Percentiles rank a stretch among this genome's conserved stretches.
phyloP scores from a whole-genome alignment of 2,797 vertebrate genomes.

The Bovichtus diacanthus region DNA sequence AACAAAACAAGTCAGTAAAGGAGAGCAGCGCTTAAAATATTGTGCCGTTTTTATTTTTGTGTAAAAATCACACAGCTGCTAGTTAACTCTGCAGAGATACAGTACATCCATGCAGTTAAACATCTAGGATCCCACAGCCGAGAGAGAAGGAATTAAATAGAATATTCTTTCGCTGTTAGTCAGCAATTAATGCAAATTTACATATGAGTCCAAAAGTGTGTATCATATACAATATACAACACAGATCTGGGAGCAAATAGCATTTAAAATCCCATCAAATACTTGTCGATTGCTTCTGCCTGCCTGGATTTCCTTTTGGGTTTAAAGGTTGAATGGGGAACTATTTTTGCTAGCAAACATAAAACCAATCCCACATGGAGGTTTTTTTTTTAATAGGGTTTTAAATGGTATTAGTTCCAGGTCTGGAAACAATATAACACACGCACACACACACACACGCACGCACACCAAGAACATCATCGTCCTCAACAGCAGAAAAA shows the following conservation, averaged over 20 bases:
- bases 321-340: slow-evolving; percentile 25
- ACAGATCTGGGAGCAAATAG: slow-evolving; percentile 74
- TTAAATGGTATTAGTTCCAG: slow-evolving; percentile 72
- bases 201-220: slow-evolving; percentile 94
- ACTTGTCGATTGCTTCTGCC: slow-evolving; percentile 69
- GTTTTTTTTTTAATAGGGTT: slow-evolving; percentile 66
- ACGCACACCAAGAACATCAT: slow-evolving; percentile 85
- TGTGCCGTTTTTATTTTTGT: slow-evolving; percentile 96
- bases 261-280: slow-evolving; percentile 75
- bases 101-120: slow-evolving; percentile 96
- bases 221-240: slow-evolving; percentile 95
- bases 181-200: slow-evolving; percentile 98
- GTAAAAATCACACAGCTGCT: slow-evolving; percentile 98
- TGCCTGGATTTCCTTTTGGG: slow-evolving; percentile 69
- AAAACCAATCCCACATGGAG: slow-evolving; percentile 61
- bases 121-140: slow-evolving; percentile 95
- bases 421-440: slow-evolving; percentile 51
- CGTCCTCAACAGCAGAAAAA: slow-evolving; percentile 87
- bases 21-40: slow-evolving; percentile 89
- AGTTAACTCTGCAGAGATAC: slow-evolving; percentile 96
- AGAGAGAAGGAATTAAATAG: slow-evolving; percentile 96
- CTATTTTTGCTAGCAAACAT: slow-evolving; percentile 67
- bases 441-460: slow-evolving; percentile 28
- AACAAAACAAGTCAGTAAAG: slow-evolving; percentile 36
- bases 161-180: slow-evolving; percentile 93